Evolutionary conservation across 2,888 invertebrate species (phyloP).

Genomic region (Blastobasis adustella): DNA sequence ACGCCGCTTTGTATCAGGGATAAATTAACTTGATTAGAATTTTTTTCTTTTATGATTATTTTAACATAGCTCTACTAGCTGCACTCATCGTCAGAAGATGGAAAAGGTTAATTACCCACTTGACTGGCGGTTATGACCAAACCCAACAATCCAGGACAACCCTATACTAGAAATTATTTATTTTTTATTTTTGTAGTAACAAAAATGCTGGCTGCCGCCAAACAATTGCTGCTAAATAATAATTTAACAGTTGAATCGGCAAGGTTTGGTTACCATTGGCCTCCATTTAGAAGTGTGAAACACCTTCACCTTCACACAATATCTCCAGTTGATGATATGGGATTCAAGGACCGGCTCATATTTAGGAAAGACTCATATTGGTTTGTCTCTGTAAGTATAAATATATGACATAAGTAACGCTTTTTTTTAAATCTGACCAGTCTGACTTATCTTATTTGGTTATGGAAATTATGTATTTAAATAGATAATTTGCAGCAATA

Average conservation of each 20-base stretch:
- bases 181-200: constrained; percentile 70
- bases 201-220: constrained; percentile 75
- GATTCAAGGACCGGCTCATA: constrained; percentile 75
- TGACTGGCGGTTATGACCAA: no score
- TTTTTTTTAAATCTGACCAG: no score
- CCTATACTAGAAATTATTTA: background rate
- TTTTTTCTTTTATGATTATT: no score
- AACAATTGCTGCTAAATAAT: constrained; percentile 59
- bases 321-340: constrained; percentile 84
- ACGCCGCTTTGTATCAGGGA: no score
- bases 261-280: constrained; percentile 89
- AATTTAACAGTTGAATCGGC: constrained; percentile 57
- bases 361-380: constrained; percentile 85
- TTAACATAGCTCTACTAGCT: no score
- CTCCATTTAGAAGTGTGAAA: constrained; percentile 87
- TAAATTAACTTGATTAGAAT: no score
- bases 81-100: no score
- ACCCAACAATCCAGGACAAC: no score
- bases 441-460: no score
- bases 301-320: constrained; percentile 93
- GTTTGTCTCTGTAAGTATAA: constrained; percentile 85
- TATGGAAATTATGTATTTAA: no score
- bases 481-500: no score
- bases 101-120: background rate
- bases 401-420: no score